Percentiles rank a stretch among this genome's conserved stretches.
Conservation (phyloP, 2,797 vertebrate species). For the Monodelphis domestica region DNA sequence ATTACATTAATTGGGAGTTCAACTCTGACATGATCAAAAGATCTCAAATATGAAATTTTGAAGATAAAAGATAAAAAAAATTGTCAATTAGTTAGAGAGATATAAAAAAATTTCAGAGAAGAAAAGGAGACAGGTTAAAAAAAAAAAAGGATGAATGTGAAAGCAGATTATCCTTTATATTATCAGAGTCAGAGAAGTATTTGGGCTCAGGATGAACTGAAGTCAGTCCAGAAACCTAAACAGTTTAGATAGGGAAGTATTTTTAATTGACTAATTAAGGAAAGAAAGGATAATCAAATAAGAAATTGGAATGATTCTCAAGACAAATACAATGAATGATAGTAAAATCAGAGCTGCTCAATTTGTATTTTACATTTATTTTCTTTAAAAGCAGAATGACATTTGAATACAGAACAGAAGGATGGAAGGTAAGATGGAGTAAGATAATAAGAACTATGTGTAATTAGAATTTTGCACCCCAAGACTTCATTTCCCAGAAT, state of each 20-base stretch:
- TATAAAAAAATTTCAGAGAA: background rate
- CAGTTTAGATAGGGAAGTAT: background rate
- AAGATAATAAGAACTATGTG: too few relatives aligned
- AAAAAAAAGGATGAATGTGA: background rate
- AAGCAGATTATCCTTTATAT: background rate
- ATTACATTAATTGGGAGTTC: background rate
- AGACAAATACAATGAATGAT: background rate
- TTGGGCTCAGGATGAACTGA: background rate
- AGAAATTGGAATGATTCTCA: background rate
- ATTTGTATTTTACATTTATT: background rate
- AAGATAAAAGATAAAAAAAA: too few relatives aligned
- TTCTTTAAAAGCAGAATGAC: background rate
- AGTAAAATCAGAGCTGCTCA: background rate
- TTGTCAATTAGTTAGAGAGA: background rate
- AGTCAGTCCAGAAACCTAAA: background rate
- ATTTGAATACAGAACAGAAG: too few relatives aligned
- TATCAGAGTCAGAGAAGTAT: background rate
- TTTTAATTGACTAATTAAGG: background rate
- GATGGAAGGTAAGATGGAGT: too few relatives aligned
- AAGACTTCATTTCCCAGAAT: too few relatives aligned
- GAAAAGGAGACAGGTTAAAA: background rate
- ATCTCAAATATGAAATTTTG: background rate
- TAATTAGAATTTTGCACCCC: too few relatives aligned
- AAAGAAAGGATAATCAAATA: background rate
- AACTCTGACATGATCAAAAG: background rate